Base-by-base conservation (phyloP, 2,888 invertebrate genomes). In the Acanthosepion esculentum region DNA sequence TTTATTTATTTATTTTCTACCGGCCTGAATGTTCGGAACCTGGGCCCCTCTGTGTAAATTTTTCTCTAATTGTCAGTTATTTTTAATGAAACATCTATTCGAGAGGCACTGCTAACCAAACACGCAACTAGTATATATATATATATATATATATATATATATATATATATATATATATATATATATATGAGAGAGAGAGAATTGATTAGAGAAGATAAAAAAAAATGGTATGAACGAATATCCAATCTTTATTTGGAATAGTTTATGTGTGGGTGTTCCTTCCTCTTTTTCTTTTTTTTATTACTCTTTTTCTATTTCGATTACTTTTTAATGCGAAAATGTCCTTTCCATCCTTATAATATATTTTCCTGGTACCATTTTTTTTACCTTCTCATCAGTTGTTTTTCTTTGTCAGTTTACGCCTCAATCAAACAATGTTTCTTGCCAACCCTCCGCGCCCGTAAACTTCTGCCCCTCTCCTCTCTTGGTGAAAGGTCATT, bases 291-390 rank as follows among this genome's bases (percentile, higher is more conserved):
- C 41, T 41, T 41, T 20, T 15, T 6, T 20, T 10, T 8, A 33
- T 4, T 5, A 10, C 18, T 15, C 23, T 78, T n/a, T 78, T 78
- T 78, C 18, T 29, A 29, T 33, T 78, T 78, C n/a, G 78, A 78
- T 78, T 78, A 78, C 78, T 78, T 78, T 78, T 78, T 78, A n/a
- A 78, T 78, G 78, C n/a, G 78, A n/a, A 78, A 78, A 78, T n/a
- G 78, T 33, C 15, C n/a, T 78, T 78, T 78, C 78, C 78, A 78
- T 78, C 15, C n/a, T 18, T 78, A 12, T 33, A 33, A 78, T 78
- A n/a, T 78, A n/a, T 78, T n/a, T 78, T n/a, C 78, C 78, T 33
- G 78, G 15, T 10, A 78, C 10, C 12, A 33, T 12, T 78, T n/a
- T 78, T 78, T 78, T 78, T n/a, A 12, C 33, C 15, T 33, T n/a